A percentile compares a stretch with the other conserved stretches of the same genome.
These are phyloP conservation scores for Antedon bifida DNA, from an alignment of 35 echinoderm and acorn worm genomes.

Conservation along the genomic window DNA sequence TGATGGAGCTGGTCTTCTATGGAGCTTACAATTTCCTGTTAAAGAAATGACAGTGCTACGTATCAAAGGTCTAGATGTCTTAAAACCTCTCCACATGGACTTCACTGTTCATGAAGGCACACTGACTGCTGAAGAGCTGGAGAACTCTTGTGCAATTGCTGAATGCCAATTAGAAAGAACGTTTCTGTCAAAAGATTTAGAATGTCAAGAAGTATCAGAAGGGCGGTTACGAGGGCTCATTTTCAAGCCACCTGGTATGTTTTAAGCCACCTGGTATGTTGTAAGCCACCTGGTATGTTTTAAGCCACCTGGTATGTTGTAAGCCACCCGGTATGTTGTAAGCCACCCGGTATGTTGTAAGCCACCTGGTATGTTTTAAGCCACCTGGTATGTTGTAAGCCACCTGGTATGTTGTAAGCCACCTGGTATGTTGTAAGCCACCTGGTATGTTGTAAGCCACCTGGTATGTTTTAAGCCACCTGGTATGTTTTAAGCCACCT, in stretches of 20 bases:
- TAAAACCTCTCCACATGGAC: background rate
- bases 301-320: no score
- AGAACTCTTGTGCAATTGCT: background rate
- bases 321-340: no score
- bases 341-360: no score
- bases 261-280: no score
- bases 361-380: no score
- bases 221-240: background rate
- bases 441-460: no score
- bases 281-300: no score
- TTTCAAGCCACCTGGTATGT: background rate
- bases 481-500: no score
- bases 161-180: background rate
- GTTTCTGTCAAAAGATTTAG: background rate
- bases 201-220: background rate
- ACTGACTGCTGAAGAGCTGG: background rate
- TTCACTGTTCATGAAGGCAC: background rate
- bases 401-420: no score
- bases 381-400: no score
- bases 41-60: background rate
- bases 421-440: no score
- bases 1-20: background rate
- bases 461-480: no score
- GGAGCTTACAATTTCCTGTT: background rate
- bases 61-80: background rate